A percentile compares a stretch with the other conserved stretches of the same genome.
Evolutionary conservation across 2,888 invertebrate genomes (phyloP).

Genomic region (Nudaria mundana): DNA sequence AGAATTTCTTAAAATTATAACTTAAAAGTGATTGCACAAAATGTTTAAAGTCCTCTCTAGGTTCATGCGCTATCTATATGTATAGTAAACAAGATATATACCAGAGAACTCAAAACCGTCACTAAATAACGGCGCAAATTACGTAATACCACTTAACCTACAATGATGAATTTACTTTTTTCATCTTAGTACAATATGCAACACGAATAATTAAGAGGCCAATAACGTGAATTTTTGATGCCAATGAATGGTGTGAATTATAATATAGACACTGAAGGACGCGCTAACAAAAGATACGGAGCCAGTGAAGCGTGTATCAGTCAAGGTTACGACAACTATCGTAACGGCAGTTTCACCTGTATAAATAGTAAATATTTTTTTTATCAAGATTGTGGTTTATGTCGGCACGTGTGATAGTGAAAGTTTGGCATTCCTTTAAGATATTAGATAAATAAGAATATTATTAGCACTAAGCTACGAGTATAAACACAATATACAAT

Average conservation of each 20-base stretch:
- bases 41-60: no score
- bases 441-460: conserved; percentile 2
- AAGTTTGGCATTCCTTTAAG: conserved; percentile 35
- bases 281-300: conserved; percentile 43
- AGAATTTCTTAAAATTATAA: no score
- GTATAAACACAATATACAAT: no score
- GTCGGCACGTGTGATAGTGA: conserved; percentile 49
- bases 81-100: no score
- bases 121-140: no score
- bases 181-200: no score
- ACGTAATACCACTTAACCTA: no score
- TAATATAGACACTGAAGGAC: conserved; percentile 35
- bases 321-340: conserved; percentile 51
- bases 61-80: no score
- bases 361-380: conserved; percentile 33
- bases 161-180: no score
- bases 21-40: no score
- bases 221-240: conserved; percentile 24
- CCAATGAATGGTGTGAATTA: conserved; percentile 38
- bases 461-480: no score
- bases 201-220: conserved; percentile 21
- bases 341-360: conserved; percentile 51
- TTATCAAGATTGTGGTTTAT: conserved; percentile 42
- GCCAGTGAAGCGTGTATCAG: conserved; percentile 46
- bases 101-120: no score